These are phyloP conservation scores for Symphodus melops DNA, from an alignment of 2,113 vertebrate species.

Conservation along the genomic window DNA sequence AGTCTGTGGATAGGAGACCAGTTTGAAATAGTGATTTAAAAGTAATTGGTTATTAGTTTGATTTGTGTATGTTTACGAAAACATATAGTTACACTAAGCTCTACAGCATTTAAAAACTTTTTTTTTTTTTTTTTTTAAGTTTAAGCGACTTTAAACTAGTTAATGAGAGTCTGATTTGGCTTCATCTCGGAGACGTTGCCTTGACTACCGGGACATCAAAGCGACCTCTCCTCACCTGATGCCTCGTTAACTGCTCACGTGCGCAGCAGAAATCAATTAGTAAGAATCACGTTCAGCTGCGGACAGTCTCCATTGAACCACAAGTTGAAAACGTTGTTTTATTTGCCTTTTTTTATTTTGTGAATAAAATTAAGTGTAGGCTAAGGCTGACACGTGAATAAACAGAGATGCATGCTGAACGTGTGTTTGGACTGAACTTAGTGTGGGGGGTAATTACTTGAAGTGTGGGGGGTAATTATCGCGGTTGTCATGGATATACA, in stretches of 20 bases:
- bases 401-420: background rate
- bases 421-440: background rate
- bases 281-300: constrained; percentile 28
- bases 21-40: too few relatives aligned
- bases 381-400: background rate
- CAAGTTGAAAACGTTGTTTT: too few relatives aligned
- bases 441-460: background rate
- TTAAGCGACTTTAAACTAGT: too few relatives aligned
- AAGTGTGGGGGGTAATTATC: background rate
- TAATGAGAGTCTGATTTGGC: too few relatives aligned
- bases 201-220: background rate
- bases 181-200: too few relatives aligned
- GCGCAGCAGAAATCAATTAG: constrained; percentile 27
- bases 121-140: too few relatives aligned
- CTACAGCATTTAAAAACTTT: too few relatives aligned
- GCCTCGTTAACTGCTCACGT: constrained; percentile 21
- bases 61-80: too few relatives aligned
- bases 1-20: too few relatives aligned
- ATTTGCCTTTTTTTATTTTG: background rate
- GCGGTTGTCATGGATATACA: constrained; percentile 19
- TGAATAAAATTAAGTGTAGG: background rate
- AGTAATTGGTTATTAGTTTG: too few relatives aligned
- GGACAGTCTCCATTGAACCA: background rate
- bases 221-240: background rate
- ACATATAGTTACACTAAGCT: too few relatives aligned